Base-by-base conservation (phyloP, 1,140 invertebrate species). In the Leptoteleia sp. region DNA sequence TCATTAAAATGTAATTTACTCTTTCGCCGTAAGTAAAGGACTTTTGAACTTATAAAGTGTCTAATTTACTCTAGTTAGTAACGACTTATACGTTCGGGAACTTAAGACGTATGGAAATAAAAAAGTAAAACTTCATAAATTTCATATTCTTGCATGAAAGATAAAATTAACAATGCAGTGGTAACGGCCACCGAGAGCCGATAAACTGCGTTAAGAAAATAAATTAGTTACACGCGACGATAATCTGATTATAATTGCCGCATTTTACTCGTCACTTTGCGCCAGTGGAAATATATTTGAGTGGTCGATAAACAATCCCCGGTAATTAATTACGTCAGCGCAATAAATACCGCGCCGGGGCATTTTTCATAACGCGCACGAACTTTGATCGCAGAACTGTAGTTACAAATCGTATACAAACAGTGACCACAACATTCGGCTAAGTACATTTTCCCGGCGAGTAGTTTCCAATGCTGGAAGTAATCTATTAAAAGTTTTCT, bases 401-500 rank as follows among this genome's bases (percentile, higher is more conserved):
- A 61, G 55, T 62, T 47, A 48, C 13, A 50, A 61, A 72, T 55
- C 47, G 37, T 67, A 8, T 50, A 43, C 50, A 57, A 73, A 62
- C 42, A 65, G 29, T 40, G 31, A 73, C 59, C 43, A 35, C 59
- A 73, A 47, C 27, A 59, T 59, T 65, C 45, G 11, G 45, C 57
- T 73, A 65, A 73, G 59, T 75, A 65, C 8, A 52, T 75, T 65
- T 75, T 75, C 71, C 45, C 25, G 7, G 15, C 52, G 42, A 75
- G 52, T 52, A 64, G 61, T 75, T 75, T 59, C 57, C 52, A 57
- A 52, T 65, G 61, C 52, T 59, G 19, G 37, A 61, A 67, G 47
- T 75, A 75, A 75, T 59, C 45, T 75, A 75, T 67, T 75, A 75
- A 67, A 67, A 75, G 52, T 75, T 64, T 37, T 67, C 52, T 61